Base-by-base conservation (phyloP, 2,888 invertebrate genomes). In the Drosophila borborema region DNA sequence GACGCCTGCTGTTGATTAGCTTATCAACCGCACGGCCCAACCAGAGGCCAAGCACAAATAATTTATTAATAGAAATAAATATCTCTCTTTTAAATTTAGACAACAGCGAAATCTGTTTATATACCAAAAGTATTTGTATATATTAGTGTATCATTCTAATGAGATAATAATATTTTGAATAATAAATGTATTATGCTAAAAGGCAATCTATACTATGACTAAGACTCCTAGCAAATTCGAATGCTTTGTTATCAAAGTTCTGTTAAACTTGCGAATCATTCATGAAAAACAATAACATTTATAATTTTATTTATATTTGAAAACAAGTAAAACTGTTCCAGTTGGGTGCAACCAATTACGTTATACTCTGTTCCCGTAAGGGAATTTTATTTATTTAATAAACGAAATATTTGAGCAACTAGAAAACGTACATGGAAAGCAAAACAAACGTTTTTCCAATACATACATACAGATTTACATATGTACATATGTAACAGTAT, bases 1-100 rank as follows among this genome's bases (percentile, higher is more conserved):
- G 48, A 31, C 36, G 20, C 45, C 28, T n/a, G 36, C 40, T 53
- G 12, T 53, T 40, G 74, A 56, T 73, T 67, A 36, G 43, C 78
- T 69, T 85, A 82, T 75, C 76, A 63, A 16, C 43, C 40, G 6
- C 2, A 53, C 38, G 46, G 38, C 46, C 31, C 46, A 53, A 40
- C 41, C 72, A 64, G 58, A 70, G 66, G 73, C 64, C 66, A 69
- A 49, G 18, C 55, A 31, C 54, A 40, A 48, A 40, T 16, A 61
- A 53, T 55, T 41, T 79, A 82, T 82, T 64, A 79, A 74, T 82
- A 49, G 63, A 23, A 40, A n/a, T 45, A 41, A 41, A 14, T 55
- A 1, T 12, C n/a, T 66, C 54, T 53, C 62, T 77, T 86, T 86
- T 72, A 59, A 81, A 66, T 86, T 70, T 70, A 64, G 75, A 61